Conservation (phyloP, 2,888 invertebrate genomes). For the Campoplex capitator region DNA sequence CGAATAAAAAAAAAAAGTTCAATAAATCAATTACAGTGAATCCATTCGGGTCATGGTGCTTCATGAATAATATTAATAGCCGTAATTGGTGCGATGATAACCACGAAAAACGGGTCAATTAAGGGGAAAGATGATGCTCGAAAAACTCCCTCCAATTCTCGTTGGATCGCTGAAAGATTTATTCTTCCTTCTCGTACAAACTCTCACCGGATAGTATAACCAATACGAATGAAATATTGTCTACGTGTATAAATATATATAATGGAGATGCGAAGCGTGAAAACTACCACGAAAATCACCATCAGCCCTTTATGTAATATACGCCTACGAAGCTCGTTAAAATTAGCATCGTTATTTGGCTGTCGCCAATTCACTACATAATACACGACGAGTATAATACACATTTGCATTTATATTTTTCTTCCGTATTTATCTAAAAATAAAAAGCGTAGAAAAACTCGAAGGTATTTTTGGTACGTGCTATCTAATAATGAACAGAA, state of each 20-base stretch:
- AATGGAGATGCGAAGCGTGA: constrained; percentile 57
- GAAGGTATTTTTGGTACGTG: not conserved
- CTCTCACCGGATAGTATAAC: constrained; percentile 18
- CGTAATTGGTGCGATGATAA: not conserved
- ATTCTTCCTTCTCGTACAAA: constrained; percentile 66
- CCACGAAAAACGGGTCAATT: constrained; percentile 33
- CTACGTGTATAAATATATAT: not conserved
- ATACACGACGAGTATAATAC: constrained; percentile 1
- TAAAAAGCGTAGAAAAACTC: not conserved
- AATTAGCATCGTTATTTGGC: constrained; percentile 75
- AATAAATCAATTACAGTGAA: too few species aligned
- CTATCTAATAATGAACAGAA: not conserved
- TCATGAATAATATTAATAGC: not conserved
- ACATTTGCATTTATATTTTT: not conserved
- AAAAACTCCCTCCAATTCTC: constrained; percentile 59
- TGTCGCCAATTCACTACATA: constrained; percentile 37
- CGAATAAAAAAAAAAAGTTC: not conserved
- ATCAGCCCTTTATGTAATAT: constrained; percentile 79
- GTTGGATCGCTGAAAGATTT: constrained; percentile 70
- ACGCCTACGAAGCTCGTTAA: constrained; percentile 75
- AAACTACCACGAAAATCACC: constrained; percentile 76
- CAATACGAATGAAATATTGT: constrained; percentile 40
- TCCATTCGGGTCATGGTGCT: constrained; percentile 2
- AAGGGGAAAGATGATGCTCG: constrained; percentile 34
- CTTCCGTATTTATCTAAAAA: not conserved